Percentiles rank a stretch among this genome's conserved stretches.
phyloP scores from a whole-genome alignment of 2,888 invertebrate genomes.

The Polydrusus cervinus region DNA sequence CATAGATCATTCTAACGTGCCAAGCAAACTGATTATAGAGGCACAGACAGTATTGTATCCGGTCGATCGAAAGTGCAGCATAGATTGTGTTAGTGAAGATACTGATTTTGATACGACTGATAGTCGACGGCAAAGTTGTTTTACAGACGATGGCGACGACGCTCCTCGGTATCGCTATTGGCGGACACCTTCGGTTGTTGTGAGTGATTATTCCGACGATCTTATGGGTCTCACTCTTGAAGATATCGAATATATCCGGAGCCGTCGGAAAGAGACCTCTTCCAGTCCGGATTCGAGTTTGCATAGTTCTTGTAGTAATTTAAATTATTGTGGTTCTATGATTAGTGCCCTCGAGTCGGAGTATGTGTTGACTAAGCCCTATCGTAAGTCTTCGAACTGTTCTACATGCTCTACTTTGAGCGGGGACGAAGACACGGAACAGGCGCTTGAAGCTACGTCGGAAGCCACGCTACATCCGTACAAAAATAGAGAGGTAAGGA shows the following conservation, averaged over 20 bases:
- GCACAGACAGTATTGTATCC: slow-evolving; percentile 74
- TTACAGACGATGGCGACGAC: slow-evolving; percentile 72
- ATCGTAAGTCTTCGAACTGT: slow-evolving; percentile 81
- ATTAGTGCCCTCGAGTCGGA: slow-evolving; percentile 75
- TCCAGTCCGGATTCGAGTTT: slow-evolving; percentile 75
- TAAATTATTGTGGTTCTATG: slow-evolving; percentile 75
- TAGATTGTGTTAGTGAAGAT: slow-evolving; percentile 69
- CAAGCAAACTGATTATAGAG: slow-evolving; percentile 74
- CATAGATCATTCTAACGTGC: slow-evolving; percentile 68
- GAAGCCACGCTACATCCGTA: slow-evolving; percentile 34
- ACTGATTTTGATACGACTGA: slow-evolving; percentile 58
- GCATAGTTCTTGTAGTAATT: slow-evolving; percentile 76
- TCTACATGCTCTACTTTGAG: slow-evolving; percentile 84
- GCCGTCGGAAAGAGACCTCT: slow-evolving; percentile 67
- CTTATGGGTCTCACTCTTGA: slow-evolving; percentile 75
- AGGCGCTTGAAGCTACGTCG: slow-evolving; percentile 19
- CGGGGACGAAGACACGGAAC: slow-evolving; percentile 69
- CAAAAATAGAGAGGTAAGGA: slow-evolving; percentile 56
- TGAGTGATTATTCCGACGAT: slow-evolving; percentile 90
- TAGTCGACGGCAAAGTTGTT: slow-evolving; percentile 73
- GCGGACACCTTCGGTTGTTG: slow-evolving; percentile 89
- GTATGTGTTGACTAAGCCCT: slow-evolving; percentile 74
- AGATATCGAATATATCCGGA: slow-evolving; percentile 76
- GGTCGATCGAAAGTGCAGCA: slow-evolving; percentile 69
- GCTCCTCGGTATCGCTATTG: slow-evolving; percentile 76